Base-by-base conservation (phyloP, 2,113 vertebrate species). In the Poecile atricapillus region DNA sequence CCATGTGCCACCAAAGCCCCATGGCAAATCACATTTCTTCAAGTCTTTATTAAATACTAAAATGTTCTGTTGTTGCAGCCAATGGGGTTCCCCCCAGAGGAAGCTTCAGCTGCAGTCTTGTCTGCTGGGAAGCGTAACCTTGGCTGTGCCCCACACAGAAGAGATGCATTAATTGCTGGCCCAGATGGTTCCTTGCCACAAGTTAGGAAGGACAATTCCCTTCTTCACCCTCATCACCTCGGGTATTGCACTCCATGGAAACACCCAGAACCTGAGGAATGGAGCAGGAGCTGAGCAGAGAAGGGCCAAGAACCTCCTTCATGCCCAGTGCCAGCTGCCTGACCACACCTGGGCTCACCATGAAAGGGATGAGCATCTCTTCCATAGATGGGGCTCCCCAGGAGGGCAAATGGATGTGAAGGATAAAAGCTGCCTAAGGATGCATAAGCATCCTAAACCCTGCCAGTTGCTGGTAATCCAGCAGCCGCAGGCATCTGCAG, bases 111-210 rank as follows among this genome's bases (percentile, higher is more conserved):
- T 77, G 27, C 15, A 33, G 50, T 43, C 44, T 70, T 67, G 63
- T 35, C 60, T 7, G 7, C 73, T 35, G 65, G 39, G 63, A 71
- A 75, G 52, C 0, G 0, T 5, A 37, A 60, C 30, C 46, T 73
- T 1, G 6, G 55, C 77, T 35, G 24, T 3, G 7, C 9, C n/a
- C 23, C 4, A 3, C 7, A 25, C 17, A 56, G 39, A 47, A 5
- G 15, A 31, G 37, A 52, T 27, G 52, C 27, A 39, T 4, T 64
- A 5, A 1, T 3, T 11, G 15, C 62, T n/a, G 43, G 25, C 28
- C 31, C 0, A 0, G 41, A 43, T 2, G 14, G 18, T 16, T 49
- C 71, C 49, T 21, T 47, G 76, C 30, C 58, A 52, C 0, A 0
- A 37, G 11, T 33, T 11, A 50, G 0, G 27, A 71, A 49, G 76